Base-by-base conservation (phyloP, 2,888 invertebrate species). In the Alentia gelatinosa region DNA sequence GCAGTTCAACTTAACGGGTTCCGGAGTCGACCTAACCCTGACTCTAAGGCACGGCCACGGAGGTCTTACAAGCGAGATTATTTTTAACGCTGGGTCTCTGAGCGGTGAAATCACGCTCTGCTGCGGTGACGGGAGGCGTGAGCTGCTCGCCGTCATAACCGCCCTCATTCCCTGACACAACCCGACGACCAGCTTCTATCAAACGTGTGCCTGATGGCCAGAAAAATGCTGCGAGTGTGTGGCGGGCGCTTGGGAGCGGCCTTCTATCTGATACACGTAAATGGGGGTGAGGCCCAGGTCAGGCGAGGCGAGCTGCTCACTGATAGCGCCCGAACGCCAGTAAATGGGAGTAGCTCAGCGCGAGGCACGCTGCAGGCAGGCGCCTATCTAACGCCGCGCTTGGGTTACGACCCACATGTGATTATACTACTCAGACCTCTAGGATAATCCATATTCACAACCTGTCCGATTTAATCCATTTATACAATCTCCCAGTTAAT, bases 221-320 rank as follows among this genome's bases (percentile, higher is more conserved):
- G 47, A 50, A 47, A 86, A 33, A 86, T 86, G 47, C 19, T 86
- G 86, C 47, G 86, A 86, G 86, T 42, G 50, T 39, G 35, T 39
- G 47, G 50, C 47, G 40, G 47, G n/a, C 42, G 35, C 19, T 19
- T 26, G 12, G 83, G 39, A 37, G 30, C 30, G 30, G 86, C 7
- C 86, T 26, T 86, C 86, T 86, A 86, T 86, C 86, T 47, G 86
- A 86, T 86, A 86, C 86, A 9, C 19, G 86, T 86, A 86, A 86
- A 86, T 86, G 86, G 86, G 86, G 86, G 86, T 86, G 86, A 86
- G 26, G 42, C 47, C 42, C 4, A 26, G 86, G 86, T 86, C 86
- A 86, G 50, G 7, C 47, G n/a, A 47, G 86, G 50, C 86, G n/a
- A 86, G 86, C 35, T 30, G 47, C 47, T 23, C 86, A 4, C 79